A percentile compares a stretch with the other conserved stretches of the same genome.
phyloP scores from a whole-genome alignment of 2,888 invertebrate genomes.

The Luperina testacea region DNA sequence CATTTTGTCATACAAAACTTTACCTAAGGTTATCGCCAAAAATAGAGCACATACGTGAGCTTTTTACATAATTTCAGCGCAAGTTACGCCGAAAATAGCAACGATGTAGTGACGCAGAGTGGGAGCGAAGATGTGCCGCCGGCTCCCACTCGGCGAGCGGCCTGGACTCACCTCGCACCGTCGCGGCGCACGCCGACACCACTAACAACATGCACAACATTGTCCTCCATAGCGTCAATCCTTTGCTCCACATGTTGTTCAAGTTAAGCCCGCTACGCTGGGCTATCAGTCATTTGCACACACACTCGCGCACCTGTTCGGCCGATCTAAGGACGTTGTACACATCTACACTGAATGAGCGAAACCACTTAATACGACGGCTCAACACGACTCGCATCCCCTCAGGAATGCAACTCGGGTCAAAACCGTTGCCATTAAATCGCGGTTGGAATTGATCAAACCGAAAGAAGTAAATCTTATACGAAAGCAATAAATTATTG shows the following conservation, averaged over 20 bases:
- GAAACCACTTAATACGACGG: slow-evolving; percentile 67
- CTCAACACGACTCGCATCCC: slow-evolving; percentile 79
- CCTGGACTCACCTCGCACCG: slow-evolving; percentile 86
- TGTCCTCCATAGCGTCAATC: slow-evolving; percentile 88
- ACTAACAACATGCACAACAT: slow-evolving; percentile 87
- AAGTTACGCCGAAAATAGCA: slow-evolving; percentile 89
- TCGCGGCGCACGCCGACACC: slow-evolving; percentile 83
- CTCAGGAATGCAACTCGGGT: slow-evolving; percentile 82
- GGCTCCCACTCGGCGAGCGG: slow-evolving; percentile 70
- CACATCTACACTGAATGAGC: slow-evolving; percentile 84
- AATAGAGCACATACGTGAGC: slow-evolving; percentile 89
- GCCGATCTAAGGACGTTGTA: slow-evolving; percentile 83
- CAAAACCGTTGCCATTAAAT: slow-evolving; percentile 78
- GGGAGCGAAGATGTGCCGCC: slow-evolving; percentile 72
- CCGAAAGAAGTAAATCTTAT: slow-evolving; percentile 45
- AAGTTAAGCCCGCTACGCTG: slow-evolving; percentile 85
- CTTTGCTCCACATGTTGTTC: slow-evolving; percentile 89
- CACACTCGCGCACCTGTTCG: slow-evolving; percentile 89
- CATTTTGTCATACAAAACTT: slow-evolving; percentile 83
- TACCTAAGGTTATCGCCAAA: slow-evolving; percentile 87
- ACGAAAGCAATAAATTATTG: slow-evolving; percentile 64
- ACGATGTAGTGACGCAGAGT: slow-evolving; percentile 85
- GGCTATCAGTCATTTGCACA: slow-evolving; percentile 89
- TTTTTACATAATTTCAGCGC: slow-evolving; percentile 91
- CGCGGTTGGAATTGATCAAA: slow-evolving; percentile 64